A percentile compares a stretch with the other conserved stretches of the same genome.
These are phyloP conservation scores for Bovichtus variegatus DNA, from an alignment of 2,797 vertebrate species.

Conservation along the genomic window DNA sequence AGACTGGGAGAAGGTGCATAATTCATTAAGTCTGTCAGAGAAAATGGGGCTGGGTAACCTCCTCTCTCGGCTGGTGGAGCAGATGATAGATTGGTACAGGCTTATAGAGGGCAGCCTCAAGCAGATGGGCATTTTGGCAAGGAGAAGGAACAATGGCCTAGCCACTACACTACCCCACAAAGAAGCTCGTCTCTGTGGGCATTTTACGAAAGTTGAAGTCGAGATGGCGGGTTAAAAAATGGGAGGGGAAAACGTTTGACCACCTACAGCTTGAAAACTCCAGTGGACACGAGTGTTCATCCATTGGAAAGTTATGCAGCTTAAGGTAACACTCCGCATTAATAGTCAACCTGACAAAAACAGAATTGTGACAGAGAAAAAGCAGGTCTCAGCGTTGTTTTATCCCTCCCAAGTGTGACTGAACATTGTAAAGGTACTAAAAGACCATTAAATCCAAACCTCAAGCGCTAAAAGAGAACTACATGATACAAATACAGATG, in stretches of 20 bases:
- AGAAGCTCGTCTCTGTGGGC: constrained; percentile 49
- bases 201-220: constrained; percentile 66
- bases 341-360: constrained; percentile 95
- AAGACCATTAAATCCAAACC: constrained; percentile 31
- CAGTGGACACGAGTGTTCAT: constrained; percentile 98
- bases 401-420: constrained; percentile 34
- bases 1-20: constrained; percentile 64
- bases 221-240: constrained; percentile 68
- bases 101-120: constrained; percentile 66
- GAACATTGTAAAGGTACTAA: constrained; percentile 16
- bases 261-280: constrained; percentile 99
- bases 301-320: constrained; percentile 99
- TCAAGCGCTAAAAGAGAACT: constrained; percentile 49
- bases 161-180: constrained; percentile 41
- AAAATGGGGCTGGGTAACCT: constrained; percentile 65
- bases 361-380: constrained; percentile 78
- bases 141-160: constrained; percentile 49
- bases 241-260: constrained; percentile 66
- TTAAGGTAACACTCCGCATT: constrained; percentile 99
- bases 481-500: constrained; percentile 62
- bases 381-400: constrained; percentile 55
- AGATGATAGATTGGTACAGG: constrained; percentile 67
- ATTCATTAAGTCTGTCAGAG: constrained; percentile 74
- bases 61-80: constrained; percentile 62
- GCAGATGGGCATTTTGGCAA: constrained; percentile 69